Conservation (phyloP, 1,140 invertebrate species). For the Battus philenor region DNA sequence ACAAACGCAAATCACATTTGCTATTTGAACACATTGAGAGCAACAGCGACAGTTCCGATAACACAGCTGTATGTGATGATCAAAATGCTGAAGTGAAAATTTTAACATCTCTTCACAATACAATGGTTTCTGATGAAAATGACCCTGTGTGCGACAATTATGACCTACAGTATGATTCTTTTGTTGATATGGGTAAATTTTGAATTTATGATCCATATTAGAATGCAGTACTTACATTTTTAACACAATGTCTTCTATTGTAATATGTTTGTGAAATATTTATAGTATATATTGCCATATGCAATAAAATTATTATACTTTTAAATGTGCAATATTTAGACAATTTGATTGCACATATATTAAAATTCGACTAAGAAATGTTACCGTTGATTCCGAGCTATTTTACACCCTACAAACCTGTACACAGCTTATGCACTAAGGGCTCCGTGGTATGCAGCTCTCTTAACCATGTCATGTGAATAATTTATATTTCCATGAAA, state of each 20-base stretch:
- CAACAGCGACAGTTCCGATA: conserved; percentile 55
- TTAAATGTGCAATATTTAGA: no score
- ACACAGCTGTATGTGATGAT: conserved; percentile 48
- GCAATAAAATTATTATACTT: no score
- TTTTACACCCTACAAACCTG: conserved; percentile 45
- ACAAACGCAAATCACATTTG: conserved; percentile 13
- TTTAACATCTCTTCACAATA: conserved; percentile 26
- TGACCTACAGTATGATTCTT: conserved; percentile 66
- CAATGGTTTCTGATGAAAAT: conserved; percentile 32
- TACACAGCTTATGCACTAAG: conserved; percentile 61
- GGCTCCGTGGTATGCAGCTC: conserved; percentile 65
- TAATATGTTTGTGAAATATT: conserved; percentile 9
- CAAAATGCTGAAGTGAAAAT: conserved; percentile 25
- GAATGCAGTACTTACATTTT: conserved; percentile 14
- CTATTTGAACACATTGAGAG: conserved; percentile 60
- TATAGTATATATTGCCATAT: no score
- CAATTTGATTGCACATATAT: no score
- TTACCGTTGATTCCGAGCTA: conserved; percentile 41
- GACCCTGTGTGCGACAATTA: conserved; percentile 43
- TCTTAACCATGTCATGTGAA: conserved; percentile 62
- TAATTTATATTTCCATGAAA: no score
- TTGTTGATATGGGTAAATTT: conserved; percentile 69
- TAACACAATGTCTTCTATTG: conserved; percentile 2
- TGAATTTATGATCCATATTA: conserved; percentile 25
- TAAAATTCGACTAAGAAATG: no score